A percentile compares a stretch with the other conserved stretches of the same genome.
Conservation (phyloP, 2,888 invertebrate genomes). For the Cyaniris semiargus region DNA sequence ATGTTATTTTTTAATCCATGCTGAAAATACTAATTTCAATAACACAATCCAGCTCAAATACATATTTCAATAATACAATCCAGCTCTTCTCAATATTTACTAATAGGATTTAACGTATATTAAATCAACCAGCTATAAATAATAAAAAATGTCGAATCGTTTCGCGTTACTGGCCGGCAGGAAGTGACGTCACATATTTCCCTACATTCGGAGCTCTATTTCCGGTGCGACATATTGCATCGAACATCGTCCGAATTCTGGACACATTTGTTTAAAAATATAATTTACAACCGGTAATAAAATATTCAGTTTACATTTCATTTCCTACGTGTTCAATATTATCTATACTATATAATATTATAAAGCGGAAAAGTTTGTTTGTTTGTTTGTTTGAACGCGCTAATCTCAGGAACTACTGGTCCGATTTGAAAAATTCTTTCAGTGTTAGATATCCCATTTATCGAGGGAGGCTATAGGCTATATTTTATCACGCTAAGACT, state of each 20-base stretch:
- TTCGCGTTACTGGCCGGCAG: constrained; percentile 26
- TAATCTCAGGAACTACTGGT: no score
- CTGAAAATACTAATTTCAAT: neutral
- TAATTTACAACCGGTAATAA: constrained; percentile 21
- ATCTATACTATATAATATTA: no score
- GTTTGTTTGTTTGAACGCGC: no score
- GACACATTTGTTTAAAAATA: constrained; percentile 41
- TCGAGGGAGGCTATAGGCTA: no score
- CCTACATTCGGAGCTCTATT: constrained; percentile 42
- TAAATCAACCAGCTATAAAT: constrained; percentile 1
- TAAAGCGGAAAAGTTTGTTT: no score
- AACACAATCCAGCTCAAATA: neutral
- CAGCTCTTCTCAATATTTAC: neutral
- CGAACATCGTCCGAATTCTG: constrained; percentile 39
- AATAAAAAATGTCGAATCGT: constrained; percentile 3
- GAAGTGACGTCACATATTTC: constrained; percentile 39
- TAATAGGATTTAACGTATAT: neutral
- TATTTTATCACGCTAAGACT: no score
- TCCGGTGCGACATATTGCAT: constrained; percentile 44
- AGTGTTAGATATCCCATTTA: no score
- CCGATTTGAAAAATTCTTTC: no score
- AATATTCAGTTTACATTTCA: constrained; percentile 24
- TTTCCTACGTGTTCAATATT: neutral
- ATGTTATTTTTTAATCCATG: no score
- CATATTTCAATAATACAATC: neutral